A percentile compares a stretch with the other conserved stretches of the same genome.
These are phyloP conservation scores for human (Homo sapiens) DNA, from an alignment of 2,113 vertebrate species.

Conservation along the genomic window GRCh38 chrX:110568001-110568500, in stretches of 20 bases:
- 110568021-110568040: slow-evolving; percentile 11
- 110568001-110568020: background rate
- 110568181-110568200: background rate
- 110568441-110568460: background rate
- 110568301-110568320: background rate
- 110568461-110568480: background rate
- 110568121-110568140: background rate
- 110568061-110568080: background rate
- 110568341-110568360: slow-evolving; percentile 16
- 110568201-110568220: background rate
- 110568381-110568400: background rate
- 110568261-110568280: background rate
- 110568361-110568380: background rate
- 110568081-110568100: background rate
- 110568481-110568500: slow-evolving; percentile 28
- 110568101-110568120: background rate
- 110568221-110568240: background rate
- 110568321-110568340: background rate
- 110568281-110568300: background rate
- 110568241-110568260: background rate
- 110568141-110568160: background rate
- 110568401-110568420: background rate
- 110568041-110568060: background rate
- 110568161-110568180: background rate
- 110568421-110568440: background rate